A percentile compares a stretch with the other conserved stretches of the same genome.
These are phyloP conservation scores for Semicossyphus pulcher DNA, from an alignment of 2,113 vertebrate species.

Conservation along the genomic window DNA sequence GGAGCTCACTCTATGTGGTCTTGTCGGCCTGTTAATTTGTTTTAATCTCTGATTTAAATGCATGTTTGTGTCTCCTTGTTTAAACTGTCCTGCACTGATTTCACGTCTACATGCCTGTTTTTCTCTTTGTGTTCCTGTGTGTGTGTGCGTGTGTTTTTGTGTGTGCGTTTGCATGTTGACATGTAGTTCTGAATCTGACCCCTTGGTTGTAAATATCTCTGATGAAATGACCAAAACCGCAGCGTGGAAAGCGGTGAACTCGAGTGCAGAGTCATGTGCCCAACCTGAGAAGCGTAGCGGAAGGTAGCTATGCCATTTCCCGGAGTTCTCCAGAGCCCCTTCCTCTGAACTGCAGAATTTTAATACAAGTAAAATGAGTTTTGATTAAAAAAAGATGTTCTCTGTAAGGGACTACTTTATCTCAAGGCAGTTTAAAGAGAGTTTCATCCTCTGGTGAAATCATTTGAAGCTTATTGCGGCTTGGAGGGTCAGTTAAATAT, in stretches of 20 bases:
- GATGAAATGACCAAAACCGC: constrained; percentile 94
- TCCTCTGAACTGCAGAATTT: constrained; percentile 2
- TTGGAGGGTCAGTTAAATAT: neutral
- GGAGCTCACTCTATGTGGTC: constrained; percentile 6
- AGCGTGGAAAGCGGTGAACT: constrained; percentile 91
- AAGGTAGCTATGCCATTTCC: constrained; percentile 88
- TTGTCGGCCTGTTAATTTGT: constrained; percentile 30
- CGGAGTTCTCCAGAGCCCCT: constrained; percentile 26
- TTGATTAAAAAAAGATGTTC: too few relatives aligned
- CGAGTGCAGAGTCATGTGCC: constrained; percentile 86
- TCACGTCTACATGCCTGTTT: constrained; percentile 51
- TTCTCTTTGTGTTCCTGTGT: constrained; percentile 27
- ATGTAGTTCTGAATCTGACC: constrained; percentile 86
- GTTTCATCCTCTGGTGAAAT: neutral
- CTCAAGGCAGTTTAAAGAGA: too few relatives aligned
- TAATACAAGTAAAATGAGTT: too few relatives aligned
- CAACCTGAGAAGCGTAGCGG: constrained; percentile 87
- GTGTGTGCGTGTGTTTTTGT: constrained; percentile 40
- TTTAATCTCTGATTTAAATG: constrained; percentile 33
- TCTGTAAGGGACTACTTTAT: neutral
- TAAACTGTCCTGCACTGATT: constrained; percentile 47
- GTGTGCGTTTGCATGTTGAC: constrained; percentile 79
- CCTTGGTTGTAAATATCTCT: constrained; percentile 93
- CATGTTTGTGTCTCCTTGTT: constrained; percentile 49
- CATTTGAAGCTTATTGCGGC: neutral